Percentiles rank a stretch among this genome's conserved stretches.
Evolutionary conservation across 1,140 invertebrate genomes (phyloP).

Genomic region (Stratiolaelaps scimitus): DNA sequence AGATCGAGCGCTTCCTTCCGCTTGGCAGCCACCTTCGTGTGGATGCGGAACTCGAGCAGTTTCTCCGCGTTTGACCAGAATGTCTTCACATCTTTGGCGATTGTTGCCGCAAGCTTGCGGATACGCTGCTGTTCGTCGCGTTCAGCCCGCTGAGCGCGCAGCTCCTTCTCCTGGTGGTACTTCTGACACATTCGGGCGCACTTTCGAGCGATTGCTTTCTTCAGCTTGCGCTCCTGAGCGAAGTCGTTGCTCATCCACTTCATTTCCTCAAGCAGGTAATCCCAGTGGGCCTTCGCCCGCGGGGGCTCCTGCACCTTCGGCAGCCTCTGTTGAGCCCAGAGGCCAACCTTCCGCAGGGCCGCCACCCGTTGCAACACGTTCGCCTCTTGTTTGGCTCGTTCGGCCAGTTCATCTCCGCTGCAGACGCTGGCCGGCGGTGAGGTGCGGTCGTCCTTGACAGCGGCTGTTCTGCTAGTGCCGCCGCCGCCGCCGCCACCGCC

Average conservation of each 20-base stretch:
- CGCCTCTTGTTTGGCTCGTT: constrained; percentile 52
- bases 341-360: constrained; percentile 60
- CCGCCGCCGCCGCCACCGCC: not conserved
- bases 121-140: constrained; percentile 77
- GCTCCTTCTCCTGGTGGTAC: constrained; percentile 84
- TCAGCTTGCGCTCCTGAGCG: constrained; percentile 93
- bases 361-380: constrained; percentile 79
- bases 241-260: constrained; percentile 95
- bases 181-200: constrained; percentile 71
- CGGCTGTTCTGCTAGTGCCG: not conserved
- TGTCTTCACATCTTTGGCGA: constrained; percentile 81
- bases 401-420: not conserved
- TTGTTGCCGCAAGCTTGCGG: constrained; percentile 68
- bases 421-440: constrained; percentile 21
- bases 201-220: constrained; percentile 85
- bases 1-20: constrained; percentile 89
- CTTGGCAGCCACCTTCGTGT: constrained; percentile 80
- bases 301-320: constrained; percentile 82
- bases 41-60: constrained; percentile 87
- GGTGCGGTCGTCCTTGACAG: not conserved
- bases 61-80: constrained; percentile 97
- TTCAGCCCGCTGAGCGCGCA: constrained; percentile 72
- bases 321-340: constrained; percentile 81
- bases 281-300: constrained; percentile 89
- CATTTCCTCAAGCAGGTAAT: constrained; percentile 96